A percentile compares a stretch with the other conserved stretches of the same genome.
Conservation (phyloP, 2,113 vertebrate species). For the human (Homo sapiens) region DNA sequence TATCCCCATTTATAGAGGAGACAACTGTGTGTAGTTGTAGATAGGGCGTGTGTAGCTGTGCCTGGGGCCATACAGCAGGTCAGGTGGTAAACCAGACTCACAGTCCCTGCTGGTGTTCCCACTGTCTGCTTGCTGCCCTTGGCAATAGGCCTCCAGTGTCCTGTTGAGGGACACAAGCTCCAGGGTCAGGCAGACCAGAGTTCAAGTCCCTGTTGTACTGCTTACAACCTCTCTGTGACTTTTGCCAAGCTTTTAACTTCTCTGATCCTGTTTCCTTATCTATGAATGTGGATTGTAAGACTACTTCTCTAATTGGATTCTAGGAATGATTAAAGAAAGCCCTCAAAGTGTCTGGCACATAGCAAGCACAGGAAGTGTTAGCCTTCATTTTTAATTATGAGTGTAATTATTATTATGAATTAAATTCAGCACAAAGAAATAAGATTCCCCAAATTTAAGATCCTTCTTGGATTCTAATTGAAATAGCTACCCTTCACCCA, state of each 20-base stretch:
- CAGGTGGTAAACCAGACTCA: not conserved
- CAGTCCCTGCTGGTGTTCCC: not conserved
- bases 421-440: not conserved
- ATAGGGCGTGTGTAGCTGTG: not conserved
- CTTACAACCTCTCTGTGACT: not conserved
- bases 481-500: rapidly evolving
- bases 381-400: not conserved
- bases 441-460: not conserved
- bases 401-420: not conserved
- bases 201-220: not conserved
- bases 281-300: not conserved
- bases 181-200: not conserved
- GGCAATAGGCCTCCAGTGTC: not conserved
- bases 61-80: rapidly evolving
- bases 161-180: not conserved
- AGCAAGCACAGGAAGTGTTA: not conserved
- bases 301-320: not conserved
- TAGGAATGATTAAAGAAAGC: not conserved
- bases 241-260: not conserved
- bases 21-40: not conserved
- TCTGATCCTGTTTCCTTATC: not conserved
- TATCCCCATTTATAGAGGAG: not conserved
- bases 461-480: not conserved
- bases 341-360: not conserved
- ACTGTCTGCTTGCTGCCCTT: not conserved